Base-by-base conservation (phyloP, 35 echinoderm and acorn worm species). In the Holothuria glaberrima region DNA sequence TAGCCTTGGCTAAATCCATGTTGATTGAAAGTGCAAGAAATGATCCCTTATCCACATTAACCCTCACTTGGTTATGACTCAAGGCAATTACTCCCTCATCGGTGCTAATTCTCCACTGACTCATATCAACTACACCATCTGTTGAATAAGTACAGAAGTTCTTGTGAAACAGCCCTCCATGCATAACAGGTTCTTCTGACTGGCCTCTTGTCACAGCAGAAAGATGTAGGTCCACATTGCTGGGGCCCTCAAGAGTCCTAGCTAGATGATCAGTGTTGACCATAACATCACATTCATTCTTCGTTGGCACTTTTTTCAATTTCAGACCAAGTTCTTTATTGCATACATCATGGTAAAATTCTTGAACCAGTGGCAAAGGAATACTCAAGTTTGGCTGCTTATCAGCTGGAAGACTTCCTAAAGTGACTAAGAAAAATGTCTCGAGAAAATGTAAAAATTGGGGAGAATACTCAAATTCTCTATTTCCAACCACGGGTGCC, bases 381-480 rank as follows among this genome's bases (percentile, higher is more conserved):
- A 56, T 75, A 10, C 68, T 59, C n/a, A 68, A 75, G 20, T 77
- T 87, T 62, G 61, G 91, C 13, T 67, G 59, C 28, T 89, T 81
- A 29, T 90, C 91, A 45, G 89, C 86, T 9, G 84, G 88, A 58
- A 92, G 80, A 44, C 84, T 97, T 58, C 95, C 95, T 58, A 98
- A 94, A 26, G 91, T 85, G 19, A 98, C 90, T 28, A 98, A 52
- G 54, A 93, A 98, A 71, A 98, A 98, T 20, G 96, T 98, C 71
- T 98, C 96, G 38, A 98, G 71, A 71, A 98, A 98, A 56, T 94
- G 79, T 52, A 98, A 90, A 89, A 84, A 98, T 7, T 46, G 41
- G 7, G 88, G 14, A 57, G 56, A 92, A 46, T 74, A 86, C 63
- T 98, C 96, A 88, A 98, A 93, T 69, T 94, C 93, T 78, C 96